phyloP scores from a whole-genome alignment of 1,140 invertebrate genomes.

The Melanaphis sacchari region DNA sequence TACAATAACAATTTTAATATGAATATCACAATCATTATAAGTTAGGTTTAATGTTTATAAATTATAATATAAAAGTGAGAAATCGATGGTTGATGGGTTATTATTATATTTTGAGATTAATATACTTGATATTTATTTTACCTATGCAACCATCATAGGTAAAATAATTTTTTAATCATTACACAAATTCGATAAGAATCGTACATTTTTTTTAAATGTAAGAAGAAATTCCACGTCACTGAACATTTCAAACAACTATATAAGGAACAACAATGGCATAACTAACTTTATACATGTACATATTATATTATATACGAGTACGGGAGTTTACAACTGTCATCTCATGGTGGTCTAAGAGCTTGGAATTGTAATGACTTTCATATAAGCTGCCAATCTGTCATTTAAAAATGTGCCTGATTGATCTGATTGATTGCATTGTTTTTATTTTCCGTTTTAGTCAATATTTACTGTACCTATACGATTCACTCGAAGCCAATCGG shows the following conservation, averaged over 20 bases:
- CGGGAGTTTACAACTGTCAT: background rate
- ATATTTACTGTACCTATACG: background rate
- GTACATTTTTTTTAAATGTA: background rate
- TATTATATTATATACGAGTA: background rate
- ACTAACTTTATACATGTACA: background rate
- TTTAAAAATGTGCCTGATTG: background rate
- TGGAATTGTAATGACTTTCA: slow-evolving; percentile 14
- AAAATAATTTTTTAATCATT: background rate
- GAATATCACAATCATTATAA: background rate
- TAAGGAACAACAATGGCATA: slow-evolving; percentile 19
- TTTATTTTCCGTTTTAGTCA: background rate
- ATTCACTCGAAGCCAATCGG: background rate
- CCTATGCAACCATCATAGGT: background rate
- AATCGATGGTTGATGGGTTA: background rate
- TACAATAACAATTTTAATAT: too few species aligned
- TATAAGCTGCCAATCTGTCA: slow-evolving; percentile 12
- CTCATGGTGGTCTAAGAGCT: slow-evolving; percentile 17
- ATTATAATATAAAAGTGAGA: background rate
- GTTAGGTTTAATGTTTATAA: background rate
- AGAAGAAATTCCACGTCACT: background rate
- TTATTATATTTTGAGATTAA: background rate
- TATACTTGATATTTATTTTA: background rate
- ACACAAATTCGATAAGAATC: background rate
- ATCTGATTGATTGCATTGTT: background rate
- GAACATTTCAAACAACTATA: slow-evolving; percentile 8